phyloP scores from a whole-genome alignment of 2,797 vertebrate species.

The Chaetodon trifasciatus region DNA sequence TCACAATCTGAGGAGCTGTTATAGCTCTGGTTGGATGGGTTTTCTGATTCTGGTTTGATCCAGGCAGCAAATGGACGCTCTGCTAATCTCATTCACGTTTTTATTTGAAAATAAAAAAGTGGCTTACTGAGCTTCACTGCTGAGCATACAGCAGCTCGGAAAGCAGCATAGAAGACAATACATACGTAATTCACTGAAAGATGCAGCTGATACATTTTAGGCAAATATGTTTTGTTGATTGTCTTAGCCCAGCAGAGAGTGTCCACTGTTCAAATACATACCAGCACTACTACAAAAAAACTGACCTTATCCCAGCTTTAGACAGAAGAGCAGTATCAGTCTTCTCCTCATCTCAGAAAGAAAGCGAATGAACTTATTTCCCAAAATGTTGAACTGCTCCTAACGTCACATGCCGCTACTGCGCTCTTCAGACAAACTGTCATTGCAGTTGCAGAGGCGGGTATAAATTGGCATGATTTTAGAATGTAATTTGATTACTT shows the following conservation, averaged over 20 bases:
- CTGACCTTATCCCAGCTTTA: background rate
- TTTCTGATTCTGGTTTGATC: conserved; percentile 17
- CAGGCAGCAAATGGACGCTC: conserved; percentile 17
- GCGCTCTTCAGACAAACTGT: background rate
- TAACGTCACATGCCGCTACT: background rate
- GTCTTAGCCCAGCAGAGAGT: background rate
- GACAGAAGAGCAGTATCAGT: background rate
- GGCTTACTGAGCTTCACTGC: background rate
- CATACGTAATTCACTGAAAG: background rate
- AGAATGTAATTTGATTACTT: background rate
- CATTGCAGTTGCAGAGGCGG: background rate
- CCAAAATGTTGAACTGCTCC: background rate
- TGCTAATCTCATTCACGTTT: conserved; percentile 11
- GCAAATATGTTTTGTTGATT: background rate
- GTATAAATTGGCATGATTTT: background rate
- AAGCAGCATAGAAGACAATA: background rate
- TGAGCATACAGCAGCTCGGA: conserved; percentile 7
- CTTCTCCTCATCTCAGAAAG: background rate
- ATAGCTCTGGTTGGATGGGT: background rate
- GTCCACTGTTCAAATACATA: background rate
- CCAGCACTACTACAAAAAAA: background rate
- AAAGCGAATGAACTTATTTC: background rate
- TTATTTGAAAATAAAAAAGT: background rate
- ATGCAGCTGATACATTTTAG: background rate
- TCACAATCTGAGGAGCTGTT: conserved; percentile 8